Base-by-base conservation (phyloP, 2,888 invertebrate genomes). In the Drosophila parthenogenetica region DNA sequence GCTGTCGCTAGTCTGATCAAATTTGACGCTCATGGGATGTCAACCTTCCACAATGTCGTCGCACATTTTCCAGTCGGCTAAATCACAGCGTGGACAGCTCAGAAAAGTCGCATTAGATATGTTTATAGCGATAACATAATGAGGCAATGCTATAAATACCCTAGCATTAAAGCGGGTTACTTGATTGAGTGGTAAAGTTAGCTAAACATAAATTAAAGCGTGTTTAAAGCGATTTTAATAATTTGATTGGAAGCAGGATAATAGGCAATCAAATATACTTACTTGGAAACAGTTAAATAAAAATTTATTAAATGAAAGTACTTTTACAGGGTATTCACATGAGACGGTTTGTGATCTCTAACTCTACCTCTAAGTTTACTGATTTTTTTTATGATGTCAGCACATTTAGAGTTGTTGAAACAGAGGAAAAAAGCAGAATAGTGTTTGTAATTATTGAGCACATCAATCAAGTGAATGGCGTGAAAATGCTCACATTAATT, bases 91-190 rank as follows among this genome's bases (percentile, higher is more conserved):
- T 67, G 66, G 61, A 55, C 64, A 68, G 55, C 25, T 46, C 49
- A 22, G 59, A 73, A 79, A 79, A 67, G 84, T 88, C 89, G 61
- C 80, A 73, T 88, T 73, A 70, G 83, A 86, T 83, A 77, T 65
- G 78, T 61, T 77, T 60, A 51, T 59, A 62, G 50, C 60, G 57
- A 75, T 82, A 79, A 61, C 65, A 45, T 72, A 82, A 87, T 86
- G 79, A 68, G 79, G 49, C 65, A 55, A 42, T 57, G 19, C 19
- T 37, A 48, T 10, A 16, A 7, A 40, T 68, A 53, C 57, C 35
- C 69, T 74, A 25, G 0, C 0, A 29, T 0, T 2, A 4, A 25
- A 14, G 3, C 1, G 25, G 25, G 14, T 3, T n/a, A 11, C 5
- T 8, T 25, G 2, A 14, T 29, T 51, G 29, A 8, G 25, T 25